phyloP scores from a whole-genome alignment of 2,888 invertebrate genomes.

The Aricia artaxerxes region DNA sequence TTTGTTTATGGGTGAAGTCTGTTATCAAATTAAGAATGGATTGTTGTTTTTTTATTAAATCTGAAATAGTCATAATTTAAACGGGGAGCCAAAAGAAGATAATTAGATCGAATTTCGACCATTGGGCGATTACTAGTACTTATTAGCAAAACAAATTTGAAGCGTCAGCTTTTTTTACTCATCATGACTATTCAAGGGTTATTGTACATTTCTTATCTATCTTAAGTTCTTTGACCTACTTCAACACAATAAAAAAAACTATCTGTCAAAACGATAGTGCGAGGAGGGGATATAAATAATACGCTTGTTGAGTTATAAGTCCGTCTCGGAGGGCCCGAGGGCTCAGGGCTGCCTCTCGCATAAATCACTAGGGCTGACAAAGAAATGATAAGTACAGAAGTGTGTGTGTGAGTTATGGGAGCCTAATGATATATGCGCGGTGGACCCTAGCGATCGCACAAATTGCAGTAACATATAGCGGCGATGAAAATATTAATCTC shows the following conservation, averaged over 20 bases:
- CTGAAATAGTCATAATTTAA: too few relatives aligned
- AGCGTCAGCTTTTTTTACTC: too few relatives aligned
- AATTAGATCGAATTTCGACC: too few relatives aligned
- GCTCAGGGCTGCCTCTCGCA: conserved; percentile 39
- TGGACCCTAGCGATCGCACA: conserved; percentile 38
- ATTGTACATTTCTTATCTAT: not conserved
- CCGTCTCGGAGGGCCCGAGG: conserved; percentile 47
- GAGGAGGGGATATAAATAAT: conserved; percentile 48
- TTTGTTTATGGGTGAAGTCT: too few relatives aligned
- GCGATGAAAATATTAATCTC: not conserved
- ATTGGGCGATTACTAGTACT: too few relatives aligned
- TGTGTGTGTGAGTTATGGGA: conserved; percentile 59
- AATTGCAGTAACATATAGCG: not conserved
- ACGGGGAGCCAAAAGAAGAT: too few relatives aligned
- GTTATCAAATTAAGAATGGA: too few relatives aligned
- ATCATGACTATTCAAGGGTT: too few relatives aligned
- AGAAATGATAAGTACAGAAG: conserved; percentile 69
- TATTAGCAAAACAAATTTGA: too few relatives aligned
- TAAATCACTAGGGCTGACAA: conserved; percentile 68
- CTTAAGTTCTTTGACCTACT: not conserved
- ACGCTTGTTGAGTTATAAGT: conserved; percentile 49
- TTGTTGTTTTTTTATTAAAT: too few relatives aligned
- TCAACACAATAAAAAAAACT: not conserved
- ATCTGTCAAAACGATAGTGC: conserved; percentile 25
- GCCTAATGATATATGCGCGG: conserved; percentile 59